A percentile compares a stretch with the other conserved stretches of the same genome.
Evolutionary conservation across 2,797 vertebrate species (phyloP).

Genomic region (Tenualosa ilisha): DNA sequence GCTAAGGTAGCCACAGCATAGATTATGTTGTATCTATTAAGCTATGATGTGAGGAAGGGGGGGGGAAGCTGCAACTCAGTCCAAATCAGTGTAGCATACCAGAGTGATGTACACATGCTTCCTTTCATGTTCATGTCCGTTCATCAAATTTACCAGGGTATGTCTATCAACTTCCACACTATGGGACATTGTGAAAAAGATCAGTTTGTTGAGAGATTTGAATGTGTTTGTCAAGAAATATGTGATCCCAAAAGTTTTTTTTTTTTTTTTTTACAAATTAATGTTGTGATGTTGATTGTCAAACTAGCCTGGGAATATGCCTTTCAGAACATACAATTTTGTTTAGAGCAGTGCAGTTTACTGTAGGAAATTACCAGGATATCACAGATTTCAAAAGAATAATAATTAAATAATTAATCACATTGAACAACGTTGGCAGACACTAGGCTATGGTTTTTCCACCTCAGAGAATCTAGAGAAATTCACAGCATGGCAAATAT

Average conservation of each 20-base stretch:
- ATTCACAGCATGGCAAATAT: not conserved
- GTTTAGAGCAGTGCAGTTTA: not conserved
- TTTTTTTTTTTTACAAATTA: not conserved
- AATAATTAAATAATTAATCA: too few relatives aligned
- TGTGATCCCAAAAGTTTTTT: not conserved
- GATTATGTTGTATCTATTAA: not conserved
- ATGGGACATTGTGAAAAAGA: not conserved
- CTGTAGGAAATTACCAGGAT: not conserved
- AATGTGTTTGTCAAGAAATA: not conserved
- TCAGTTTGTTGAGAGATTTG: not conserved
- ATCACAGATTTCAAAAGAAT: not conserved
- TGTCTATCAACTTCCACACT: not conserved
- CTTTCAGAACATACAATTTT: not conserved
- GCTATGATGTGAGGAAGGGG: not conserved
- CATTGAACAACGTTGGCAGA: not conserved
- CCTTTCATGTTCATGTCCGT: not conserved
- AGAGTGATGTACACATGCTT: not conserved
- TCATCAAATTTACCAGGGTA: not conserved
- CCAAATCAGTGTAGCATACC: constrained; percentile 14
- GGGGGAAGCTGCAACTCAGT: not conserved
- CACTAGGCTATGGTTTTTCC: not conserved
- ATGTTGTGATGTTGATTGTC: constrained; percentile 17
- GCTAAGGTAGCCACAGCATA: not conserved
- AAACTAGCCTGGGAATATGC: not conserved
- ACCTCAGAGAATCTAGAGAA: not conserved